These are phyloP conservation scores for Hymenopus coronatus DNA, from an alignment of 2,888 invertebrate genomes.

Conservation along the genomic window DNA sequence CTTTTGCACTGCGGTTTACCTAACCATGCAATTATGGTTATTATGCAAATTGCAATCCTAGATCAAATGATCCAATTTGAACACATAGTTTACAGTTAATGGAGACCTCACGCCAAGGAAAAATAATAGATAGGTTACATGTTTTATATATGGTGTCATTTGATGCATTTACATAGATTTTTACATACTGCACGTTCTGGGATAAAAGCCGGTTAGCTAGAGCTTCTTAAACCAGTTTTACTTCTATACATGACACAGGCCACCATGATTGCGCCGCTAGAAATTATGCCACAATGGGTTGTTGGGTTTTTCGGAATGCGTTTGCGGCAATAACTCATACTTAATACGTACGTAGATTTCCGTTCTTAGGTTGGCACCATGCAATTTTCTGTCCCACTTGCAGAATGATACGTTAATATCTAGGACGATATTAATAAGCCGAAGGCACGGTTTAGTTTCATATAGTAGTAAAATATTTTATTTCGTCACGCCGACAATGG, in stretches of 20 bases:
- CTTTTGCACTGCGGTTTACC: not conserved
- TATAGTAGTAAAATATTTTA: too few relatives aligned
- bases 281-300: too few relatives aligned
- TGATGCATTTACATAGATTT: not conserved
- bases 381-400: too few relatives aligned
- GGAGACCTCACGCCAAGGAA: not conserved
- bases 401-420: too few relatives aligned
- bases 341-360: too few relatives aligned
- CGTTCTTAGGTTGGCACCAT: too few relatives aligned
- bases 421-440: too few relatives aligned
- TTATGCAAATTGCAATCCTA: not conserved
- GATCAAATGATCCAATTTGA: not conserved
- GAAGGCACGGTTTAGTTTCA: too few relatives aligned
- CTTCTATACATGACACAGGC: not conserved
- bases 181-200: not conserved
- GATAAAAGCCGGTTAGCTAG: not conserved
- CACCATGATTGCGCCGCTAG: too few relatives aligned
- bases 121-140: not conserved
- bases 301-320: too few relatives aligned
- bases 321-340: too few relatives aligned
- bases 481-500: too few relatives aligned
- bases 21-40: not conserved
- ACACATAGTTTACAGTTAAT: not conserved
- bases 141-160: not conserved
- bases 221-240: not conserved